phyloP scores from a whole-genome alignment of 2,888 invertebrate species.

The Timandra comae region DNA sequence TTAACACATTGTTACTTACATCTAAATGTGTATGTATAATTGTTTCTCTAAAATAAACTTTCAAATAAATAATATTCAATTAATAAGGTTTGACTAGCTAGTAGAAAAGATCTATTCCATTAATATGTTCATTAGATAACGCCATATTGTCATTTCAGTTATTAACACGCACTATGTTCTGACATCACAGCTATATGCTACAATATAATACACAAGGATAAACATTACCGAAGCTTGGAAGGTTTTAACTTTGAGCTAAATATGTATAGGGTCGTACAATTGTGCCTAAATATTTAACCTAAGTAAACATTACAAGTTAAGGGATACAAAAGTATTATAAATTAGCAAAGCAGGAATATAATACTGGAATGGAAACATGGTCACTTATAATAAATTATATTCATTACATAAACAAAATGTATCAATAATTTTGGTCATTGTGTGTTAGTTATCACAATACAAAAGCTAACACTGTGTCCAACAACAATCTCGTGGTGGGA shows the following conservation, averaged over 20 bases:
- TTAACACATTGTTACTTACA: conserved; percentile 41
- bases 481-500: too few relatives aligned
- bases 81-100: conserved; percentile 53
- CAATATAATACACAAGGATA: conserved; percentile 1
- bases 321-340: too few relatives aligned
- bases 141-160: conserved; percentile 17
- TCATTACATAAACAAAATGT: too few relatives aligned
- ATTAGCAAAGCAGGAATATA: too few relatives aligned
- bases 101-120: conserved; percentile 19
- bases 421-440: too few relatives aligned
- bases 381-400: too few relatives aligned
- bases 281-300: conserved; percentile 5
- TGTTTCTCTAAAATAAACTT: conserved; percentile 31
- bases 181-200: conserved; percentile 4
- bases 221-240: conserved; percentile 23
- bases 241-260: conserved; percentile 29
- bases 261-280: conserved; percentile 10
- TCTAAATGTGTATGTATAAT: conserved; percentile 31
- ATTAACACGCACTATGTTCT: conserved; percentile 6
- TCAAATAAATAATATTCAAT: conserved; percentile 27
- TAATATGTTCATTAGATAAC: conserved; percentile 9
- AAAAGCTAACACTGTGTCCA: too few relatives aligned
- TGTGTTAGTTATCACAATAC: too few relatives aligned
- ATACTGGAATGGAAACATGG: too few relatives aligned
- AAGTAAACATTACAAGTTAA: too few relatives aligned